Evolutionary conservation across 2,888 invertebrate genomes (phyloP).

Genomic region (Drosophila neotestacea): DNA sequence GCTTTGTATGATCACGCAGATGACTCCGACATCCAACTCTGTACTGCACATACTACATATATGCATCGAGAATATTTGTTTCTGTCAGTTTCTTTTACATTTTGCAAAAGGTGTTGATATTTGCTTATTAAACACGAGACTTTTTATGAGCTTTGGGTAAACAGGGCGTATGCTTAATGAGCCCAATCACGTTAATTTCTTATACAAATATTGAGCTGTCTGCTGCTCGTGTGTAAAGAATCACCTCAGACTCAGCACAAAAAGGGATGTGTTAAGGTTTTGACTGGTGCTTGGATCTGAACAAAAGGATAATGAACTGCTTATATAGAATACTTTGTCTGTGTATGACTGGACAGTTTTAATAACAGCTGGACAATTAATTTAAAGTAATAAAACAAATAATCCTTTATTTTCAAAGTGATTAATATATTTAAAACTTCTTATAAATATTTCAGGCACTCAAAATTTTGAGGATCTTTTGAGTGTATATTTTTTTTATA

Average conservation of each 20-base stretch:
- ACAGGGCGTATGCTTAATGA: conserved; percentile 72
- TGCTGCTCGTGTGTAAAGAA: conserved; percentile 64
- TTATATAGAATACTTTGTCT: not conserved
- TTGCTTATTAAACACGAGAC: conserved; percentile 75
- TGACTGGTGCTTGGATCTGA: conserved; percentile 31
- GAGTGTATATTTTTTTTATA: no score
- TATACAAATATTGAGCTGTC: conserved; percentile 54
- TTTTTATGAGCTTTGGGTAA: conserved; percentile 53
- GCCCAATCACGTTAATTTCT: conserved; percentile 80
- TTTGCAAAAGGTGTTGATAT: conserved; percentile 72
- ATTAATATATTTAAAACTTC: no score
- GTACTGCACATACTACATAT: conserved; percentile 13
- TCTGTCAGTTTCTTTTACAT: conserved; percentile 10
- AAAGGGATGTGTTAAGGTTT: not conserved
- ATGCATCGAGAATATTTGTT: not conserved
- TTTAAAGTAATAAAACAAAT: no score
- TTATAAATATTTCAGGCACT: no score
- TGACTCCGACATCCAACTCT: conserved; percentile 28
- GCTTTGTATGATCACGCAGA: conserved; percentile 67
- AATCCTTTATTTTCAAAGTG: no score
- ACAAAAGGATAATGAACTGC: conserved; percentile 53
- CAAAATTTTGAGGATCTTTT: no score
- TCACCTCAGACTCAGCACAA: conserved; percentile 3
- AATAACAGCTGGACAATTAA: no score
- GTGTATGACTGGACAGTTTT: conserved; percentile 9